Evolutionary conservation across 37 sponge, comb jelly and placozoan genomes (phyloP).

Genomic region (Aplysina aerophoba): DNA sequence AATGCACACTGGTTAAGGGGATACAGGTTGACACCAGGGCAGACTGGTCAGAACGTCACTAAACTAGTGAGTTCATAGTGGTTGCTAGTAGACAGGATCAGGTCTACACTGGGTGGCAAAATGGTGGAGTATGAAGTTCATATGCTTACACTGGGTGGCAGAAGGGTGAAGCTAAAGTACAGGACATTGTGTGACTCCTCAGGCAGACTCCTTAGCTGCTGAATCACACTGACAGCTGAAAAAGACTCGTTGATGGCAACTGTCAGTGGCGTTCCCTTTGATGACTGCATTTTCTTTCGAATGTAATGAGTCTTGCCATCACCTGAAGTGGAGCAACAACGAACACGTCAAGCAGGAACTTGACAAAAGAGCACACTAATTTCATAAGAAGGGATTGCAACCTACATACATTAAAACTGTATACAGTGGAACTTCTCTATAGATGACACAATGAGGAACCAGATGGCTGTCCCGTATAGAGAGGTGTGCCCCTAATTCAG

Average conservation of each 20-base stretch:
- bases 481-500: too few species aligned
- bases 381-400: too few species aligned
- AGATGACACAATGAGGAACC: too few species aligned
- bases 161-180: conserved; percentile 90
- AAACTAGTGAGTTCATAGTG: too few species aligned
- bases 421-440: too few species aligned
- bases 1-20: neutral
- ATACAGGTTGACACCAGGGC: too few species aligned
- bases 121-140: neutral
- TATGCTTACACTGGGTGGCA: conserved; percentile 76
- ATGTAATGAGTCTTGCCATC: conserved; percentile 96
- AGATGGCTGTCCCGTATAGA: too few species aligned
- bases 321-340: conserved; percentile 49
- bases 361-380: too few species aligned
- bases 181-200: conserved; percentile 44
- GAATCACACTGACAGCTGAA: conserved; percentile 68
- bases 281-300: conserved; percentile 45
- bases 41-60: too few species aligned
- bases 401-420: neutral
- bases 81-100: neutral
- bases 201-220: conserved; percentile 65
- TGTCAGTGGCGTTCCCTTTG: conserved; percentile 18
- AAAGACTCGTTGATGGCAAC: conserved; percentile 90
- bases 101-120: neutral
- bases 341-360: too few species aligned